These are phyloP conservation scores for Onthophagus sagittarius DNA, from an alignment of 2,888 invertebrate species.

Conservation along the genomic window DNA sequence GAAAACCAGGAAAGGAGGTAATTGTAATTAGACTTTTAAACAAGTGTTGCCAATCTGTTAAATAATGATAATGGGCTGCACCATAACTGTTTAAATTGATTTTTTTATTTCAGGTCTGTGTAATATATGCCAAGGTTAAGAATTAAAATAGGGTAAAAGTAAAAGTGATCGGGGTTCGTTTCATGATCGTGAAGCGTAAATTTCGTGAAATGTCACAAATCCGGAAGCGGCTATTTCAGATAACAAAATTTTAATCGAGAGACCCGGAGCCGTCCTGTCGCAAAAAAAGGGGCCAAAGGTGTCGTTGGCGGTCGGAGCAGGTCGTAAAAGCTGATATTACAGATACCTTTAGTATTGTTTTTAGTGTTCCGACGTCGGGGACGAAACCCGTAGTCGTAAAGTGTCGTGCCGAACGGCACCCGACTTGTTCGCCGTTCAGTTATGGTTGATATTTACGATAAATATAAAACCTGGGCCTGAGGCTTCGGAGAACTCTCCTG, in stretches of 20 bases:
- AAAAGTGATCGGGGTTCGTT: not conserved
- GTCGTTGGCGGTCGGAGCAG: conserved; percentile 27
- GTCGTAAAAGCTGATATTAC: conserved; percentile 29
- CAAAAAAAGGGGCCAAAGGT: not conserved
- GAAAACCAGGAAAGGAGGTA: no score
- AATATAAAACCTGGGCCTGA: conserved; percentile 9
- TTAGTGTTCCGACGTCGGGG: conserved; percentile 24
- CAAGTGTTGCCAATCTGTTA: no score
- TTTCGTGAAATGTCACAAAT: not conserved
- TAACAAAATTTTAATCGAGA: not conserved
- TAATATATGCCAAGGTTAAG: not conserved
- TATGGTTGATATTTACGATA: conserved; percentile 15
- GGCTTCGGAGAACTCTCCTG: not conserved
- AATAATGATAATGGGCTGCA: no score
- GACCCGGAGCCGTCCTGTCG: not conserved
- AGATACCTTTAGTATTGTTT: conserved; percentile 28
- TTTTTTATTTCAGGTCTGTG: no score
- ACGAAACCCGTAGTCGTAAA: conserved; percentile 27
- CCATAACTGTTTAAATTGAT: no score
- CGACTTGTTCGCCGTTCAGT: conserved; percentile 6
- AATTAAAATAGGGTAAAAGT: not conserved
- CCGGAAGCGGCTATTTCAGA: not conserved
- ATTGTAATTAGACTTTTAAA: no score
- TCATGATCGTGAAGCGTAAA: not conserved
- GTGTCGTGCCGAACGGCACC: conserved; percentile 3